Evolutionary conservation across 2,797 vertebrate species (phyloP).

Genomic region (Platalea minor): DNA sequence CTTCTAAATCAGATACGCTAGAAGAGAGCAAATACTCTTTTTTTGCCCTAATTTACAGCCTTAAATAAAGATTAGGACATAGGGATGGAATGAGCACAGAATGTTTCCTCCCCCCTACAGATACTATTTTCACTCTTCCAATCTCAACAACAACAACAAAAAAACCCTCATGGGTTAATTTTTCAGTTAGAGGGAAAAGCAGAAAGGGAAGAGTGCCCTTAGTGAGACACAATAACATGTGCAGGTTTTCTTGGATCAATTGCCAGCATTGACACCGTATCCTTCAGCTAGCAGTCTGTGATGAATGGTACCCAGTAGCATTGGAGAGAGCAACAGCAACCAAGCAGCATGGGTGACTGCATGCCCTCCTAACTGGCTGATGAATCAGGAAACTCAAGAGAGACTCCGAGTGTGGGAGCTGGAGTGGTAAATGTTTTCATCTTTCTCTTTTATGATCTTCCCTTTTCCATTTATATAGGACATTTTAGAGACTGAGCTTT

Average conservation of each 20-base stretch:
- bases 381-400: conserved; percentile 51
- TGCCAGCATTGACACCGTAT: conserved; percentile 25
- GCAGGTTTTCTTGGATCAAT: conserved; percentile 52
- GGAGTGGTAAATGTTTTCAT: conserved; percentile 64
- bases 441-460: conserved; percentile 75
- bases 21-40: background rate
- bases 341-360: conserved; percentile 6
- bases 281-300: conserved; percentile 51
- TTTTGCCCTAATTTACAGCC: background rate
- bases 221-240: background rate
- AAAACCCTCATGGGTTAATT: background rate
- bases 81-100: background rate
- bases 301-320: conserved; percentile 62
- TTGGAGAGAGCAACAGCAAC: conserved; percentile 1
- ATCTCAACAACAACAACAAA: background rate
- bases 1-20: background rate
- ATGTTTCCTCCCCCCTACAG: background rate
- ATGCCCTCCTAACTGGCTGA: conserved; percentile 57
- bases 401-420: background rate
- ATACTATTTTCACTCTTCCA: background rate
- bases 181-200: background rate
- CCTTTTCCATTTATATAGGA: conserved; percentile 70
- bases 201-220: background rate
- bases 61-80: background rate
- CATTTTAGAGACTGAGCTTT: conserved; percentile 72